Evolutionary conservation across 2,888 invertebrate species (phyloP), one percentile per base, ranked within the genome.

Genomic region (Frankliniella fusca): DNA sequence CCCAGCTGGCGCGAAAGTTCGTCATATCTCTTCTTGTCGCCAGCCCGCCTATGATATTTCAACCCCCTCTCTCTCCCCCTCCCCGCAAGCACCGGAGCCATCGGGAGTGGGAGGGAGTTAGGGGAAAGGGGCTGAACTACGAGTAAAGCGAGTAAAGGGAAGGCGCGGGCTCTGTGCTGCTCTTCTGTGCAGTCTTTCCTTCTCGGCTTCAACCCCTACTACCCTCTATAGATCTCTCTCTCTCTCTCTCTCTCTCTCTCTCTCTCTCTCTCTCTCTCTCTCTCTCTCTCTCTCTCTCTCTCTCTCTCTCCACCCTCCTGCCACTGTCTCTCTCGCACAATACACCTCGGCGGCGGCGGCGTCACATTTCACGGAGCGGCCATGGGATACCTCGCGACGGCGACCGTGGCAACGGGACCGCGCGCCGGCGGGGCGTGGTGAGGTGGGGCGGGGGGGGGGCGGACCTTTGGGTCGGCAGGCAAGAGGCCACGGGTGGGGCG

Each of bases 241-340:
- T 54, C 54, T 54, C 54, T 54, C 54, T 54, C 54, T 54, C 54
- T 54, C 54, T 54, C 54, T 54, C 54, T 54, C 54, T 54, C 54
- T 54, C 54, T 54, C 54, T 54, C 54, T 54, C 54, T 54, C 54
- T 54, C 54, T 54, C 54, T 54, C 54, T 54, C 54, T 54, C 54
- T 54, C 54, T 54, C 54, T 54, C 54, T 54, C 54, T 54, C 54
- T 54, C 54, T 54, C 54, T 54, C 54, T 54, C 54, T 54, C 54
- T 54, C 54, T 54, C 54, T 54, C 54, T 54, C 54, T 54, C 54
- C 54, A 5, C 54, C 8, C 54, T 54, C 54, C 65, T 65, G 10
- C n/a, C 65, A 10, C 65, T 65, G 3, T 3, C 65, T 65, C 65
- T 65, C 65, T 65, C 65, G 15, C 65, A 20, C 65, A 7, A n/a